A percentile compares a stretch with the other conserved stretches of the same genome.
Evolutionary conservation across 37 sponge, comb jelly and placozoan genomes (phyloP).

Genomic region (Aplysina aerophoba): DNA sequence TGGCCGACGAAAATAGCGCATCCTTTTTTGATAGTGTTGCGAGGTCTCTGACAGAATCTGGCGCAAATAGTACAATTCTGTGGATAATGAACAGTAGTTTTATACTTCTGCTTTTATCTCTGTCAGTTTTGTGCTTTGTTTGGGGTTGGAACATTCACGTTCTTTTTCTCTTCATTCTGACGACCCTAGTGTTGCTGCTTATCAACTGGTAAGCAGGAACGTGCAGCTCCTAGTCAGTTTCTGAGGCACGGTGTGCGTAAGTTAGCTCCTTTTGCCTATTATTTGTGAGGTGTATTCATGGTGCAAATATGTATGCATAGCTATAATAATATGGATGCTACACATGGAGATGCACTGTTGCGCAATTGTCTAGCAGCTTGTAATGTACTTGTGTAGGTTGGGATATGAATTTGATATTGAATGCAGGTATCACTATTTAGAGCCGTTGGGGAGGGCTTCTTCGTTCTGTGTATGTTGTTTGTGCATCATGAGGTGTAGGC

Average conservation of each 20-base stretch:
- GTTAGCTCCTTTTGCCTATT: too few relatives aligned
- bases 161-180: neutral
- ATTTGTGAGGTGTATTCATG: neutral
- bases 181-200: neutral
- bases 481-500: too few relatives aligned
- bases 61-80: neutral
- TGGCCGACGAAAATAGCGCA: neutral
- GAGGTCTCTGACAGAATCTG: neutral
- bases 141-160: constrained; percentile 5
- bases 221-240: neutral
- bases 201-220: constrained; percentile 4
- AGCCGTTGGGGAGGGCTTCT: too few relatives aligned
- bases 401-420: too few relatives aligned
- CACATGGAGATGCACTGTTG: too few relatives aligned
- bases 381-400: too few relatives aligned
- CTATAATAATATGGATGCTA: too few relatives aligned
- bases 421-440: too few relatives aligned
- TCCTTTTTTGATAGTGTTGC: neutral
- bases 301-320: too few relatives aligned
- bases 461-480: too few relatives aligned
- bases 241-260: too few relatives aligned
- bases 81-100: constrained; percentile 10
- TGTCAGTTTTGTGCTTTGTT: neutral
- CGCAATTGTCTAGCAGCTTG: too few relatives aligned
- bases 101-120: neutral